Evolutionary conservation across 2,797 vertebrate species (phyloP), one percentile per base, ranked within the genome.

Genomic region (Distichodus sexfasciatus): DNA sequence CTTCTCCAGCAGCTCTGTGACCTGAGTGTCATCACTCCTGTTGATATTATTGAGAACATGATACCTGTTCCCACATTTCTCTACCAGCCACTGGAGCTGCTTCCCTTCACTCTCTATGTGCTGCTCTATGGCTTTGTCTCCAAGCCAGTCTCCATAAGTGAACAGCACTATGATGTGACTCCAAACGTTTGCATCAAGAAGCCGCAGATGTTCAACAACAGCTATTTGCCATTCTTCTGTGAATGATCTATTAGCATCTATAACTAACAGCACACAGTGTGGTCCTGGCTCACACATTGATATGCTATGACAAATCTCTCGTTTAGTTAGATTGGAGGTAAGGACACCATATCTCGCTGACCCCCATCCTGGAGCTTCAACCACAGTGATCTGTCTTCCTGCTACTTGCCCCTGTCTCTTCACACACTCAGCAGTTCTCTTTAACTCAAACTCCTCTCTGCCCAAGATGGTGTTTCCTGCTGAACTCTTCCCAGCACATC

Each of bases 291-390:
- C 4, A 66, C 67, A 75, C 26, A 1, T 9, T 8, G 29, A 53
- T 0, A 75, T 46, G 15, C 73, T 48, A 23, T 15, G 31, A 3
- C 66, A 0, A 17, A 71, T 51, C 50, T 71, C 61, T 14, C 71
- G 15, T 66, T 66, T 75, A 2, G 24, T n/a, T 7, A 60, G 19
- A 31, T 69, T 15, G 6, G 46, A 38, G 11, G 31, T 60, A 4
- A 70, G 36, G 1, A 40, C 31, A 6, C 31, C 19, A 7, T 51
- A 10, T n/a, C 4, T 41, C 29, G 36, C 17, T 14, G n/a, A 12
- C 35, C 21, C 46, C 67, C 67, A 75, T 40, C 73, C 73, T 33
- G 73, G 67, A 59, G 61, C 57, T 40, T 75, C 67, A 9, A 71
- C 54, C 23, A 75, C 46, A 2, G 61, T 75, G 73, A 75, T 24